phyloP scores from a whole-genome alignment of 2,888 invertebrate species.

The Drosophila koepferae region DNA sequence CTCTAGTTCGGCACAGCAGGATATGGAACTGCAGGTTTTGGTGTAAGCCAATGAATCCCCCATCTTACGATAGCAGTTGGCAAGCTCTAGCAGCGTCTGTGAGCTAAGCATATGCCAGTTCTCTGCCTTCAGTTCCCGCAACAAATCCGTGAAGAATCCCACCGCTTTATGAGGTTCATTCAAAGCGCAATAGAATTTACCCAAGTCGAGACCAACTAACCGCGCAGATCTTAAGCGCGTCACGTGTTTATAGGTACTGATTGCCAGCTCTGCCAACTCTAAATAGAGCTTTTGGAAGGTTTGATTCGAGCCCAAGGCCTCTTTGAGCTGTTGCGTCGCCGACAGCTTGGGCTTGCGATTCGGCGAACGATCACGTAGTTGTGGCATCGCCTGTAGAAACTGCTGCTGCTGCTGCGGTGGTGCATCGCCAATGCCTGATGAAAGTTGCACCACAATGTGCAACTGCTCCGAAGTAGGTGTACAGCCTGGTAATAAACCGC shows the following conservation, averaged over 20 bases:
- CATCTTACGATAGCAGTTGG: conserved; percentile 93
- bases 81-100: conserved; percentile 93
- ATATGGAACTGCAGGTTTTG: conserved; percentile 92
- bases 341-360: conserved; percentile 85
- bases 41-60: conserved; percentile 90
- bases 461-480: conserved; percentile 94
- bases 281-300: conserved; percentile 96
- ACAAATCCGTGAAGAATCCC: conserved; percentile 93
- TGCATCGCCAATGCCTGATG: conserved; percentile 95
- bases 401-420: conserved; percentile 82
- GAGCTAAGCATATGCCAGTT: conserved; percentile 94
- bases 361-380: conserved; percentile 86
- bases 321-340: conserved; percentile 93
- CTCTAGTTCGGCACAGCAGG: conserved; percentile 91
- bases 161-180: conserved; percentile 95
- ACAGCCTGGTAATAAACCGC: conserved; percentile 94
- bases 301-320: conserved; percentile 95
- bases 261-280: conserved; percentile 96
- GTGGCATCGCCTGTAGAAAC: conserved; percentile 82
- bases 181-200: conserved; percentile 94
- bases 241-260: conserved; percentile 98
- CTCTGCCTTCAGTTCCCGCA: conserved; percentile 94
- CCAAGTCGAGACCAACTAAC: conserved; percentile 94
- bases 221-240: conserved; percentile 92
- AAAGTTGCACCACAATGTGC: conserved; percentile 94